phyloP scores from a whole-genome alignment of 2,113 vertebrate species.

The Narcine bancroftii region DNA sequence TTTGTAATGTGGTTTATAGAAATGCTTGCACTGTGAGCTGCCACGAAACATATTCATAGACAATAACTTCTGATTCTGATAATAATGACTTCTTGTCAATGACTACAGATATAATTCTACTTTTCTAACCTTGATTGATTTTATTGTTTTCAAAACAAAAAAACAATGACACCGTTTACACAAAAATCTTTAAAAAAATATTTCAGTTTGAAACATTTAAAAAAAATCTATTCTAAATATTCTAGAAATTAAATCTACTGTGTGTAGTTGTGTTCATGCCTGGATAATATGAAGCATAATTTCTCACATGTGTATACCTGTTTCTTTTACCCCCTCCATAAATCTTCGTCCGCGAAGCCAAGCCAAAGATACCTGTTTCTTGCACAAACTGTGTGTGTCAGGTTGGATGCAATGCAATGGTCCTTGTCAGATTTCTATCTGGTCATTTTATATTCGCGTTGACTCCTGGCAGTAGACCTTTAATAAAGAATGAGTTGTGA shows the following conservation, averaged over 20 bases:
- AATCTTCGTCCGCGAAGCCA: no score
- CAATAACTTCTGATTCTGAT: no score
- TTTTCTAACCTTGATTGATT: neutral
- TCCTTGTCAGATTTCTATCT: neutral
- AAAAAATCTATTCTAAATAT: neutral
- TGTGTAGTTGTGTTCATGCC: neutral
- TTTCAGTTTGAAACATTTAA: neutral
- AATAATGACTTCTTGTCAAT: neutral
- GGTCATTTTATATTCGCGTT: neutral
- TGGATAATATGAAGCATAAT: neutral
- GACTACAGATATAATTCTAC: neutral
- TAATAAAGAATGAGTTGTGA: neutral
- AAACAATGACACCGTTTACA: neutral
- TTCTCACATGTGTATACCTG: neutral
- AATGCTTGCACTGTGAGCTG: no score
- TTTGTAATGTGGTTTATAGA: no score
- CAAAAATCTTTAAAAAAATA: neutral
- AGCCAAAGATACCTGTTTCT: neutral
- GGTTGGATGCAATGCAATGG: neutral
- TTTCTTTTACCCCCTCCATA: no score
- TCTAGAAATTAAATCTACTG: neutral
- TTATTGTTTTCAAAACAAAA: neutral
- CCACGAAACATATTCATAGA: no score
- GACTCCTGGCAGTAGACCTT: neutral
- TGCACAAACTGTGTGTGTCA: neutral